These are phyloP conservation scores for Lagothrix lagotricha DNA, from an alignment of 2,797 vertebrate genomes.

Conservation along the genomic window DNA sequence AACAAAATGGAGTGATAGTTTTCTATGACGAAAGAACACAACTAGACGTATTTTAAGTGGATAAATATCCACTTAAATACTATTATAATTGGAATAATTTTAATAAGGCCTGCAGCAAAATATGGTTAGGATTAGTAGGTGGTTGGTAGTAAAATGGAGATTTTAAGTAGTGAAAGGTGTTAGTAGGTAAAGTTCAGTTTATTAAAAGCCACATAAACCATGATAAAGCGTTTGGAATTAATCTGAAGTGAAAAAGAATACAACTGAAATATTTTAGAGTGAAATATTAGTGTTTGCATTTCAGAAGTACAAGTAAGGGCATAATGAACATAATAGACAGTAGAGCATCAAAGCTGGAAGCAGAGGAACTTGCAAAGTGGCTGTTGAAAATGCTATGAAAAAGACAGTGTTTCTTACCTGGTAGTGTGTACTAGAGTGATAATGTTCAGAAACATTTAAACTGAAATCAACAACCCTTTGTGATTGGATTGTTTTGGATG, in stretches of 20 bases:
- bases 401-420: not conserved
- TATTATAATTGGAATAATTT: not conserved
- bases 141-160: not conserved
- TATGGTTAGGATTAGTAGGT: not conserved
- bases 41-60: not conserved
- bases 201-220: not conserved
- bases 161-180: not conserved
- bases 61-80: not conserved
- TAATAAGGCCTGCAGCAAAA: not conserved
- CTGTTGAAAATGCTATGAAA: not conserved
- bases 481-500: not conserved
- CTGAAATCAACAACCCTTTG: not conserved
- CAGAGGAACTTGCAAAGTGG: not conserved
- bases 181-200: not conserved
- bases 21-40: not conserved
- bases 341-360: not conserved
- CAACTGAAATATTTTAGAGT: not conserved
- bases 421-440: not conserved
- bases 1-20: not conserved
- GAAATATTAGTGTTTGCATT: not conserved
- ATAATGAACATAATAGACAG: not conserved
- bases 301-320: not conserved
- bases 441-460: not conserved
- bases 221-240: not conserved
- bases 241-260: not conserved